phyloP scores from a whole-genome alignment of 1,140 invertebrate species.

The Heterodera carotae region DNA sequence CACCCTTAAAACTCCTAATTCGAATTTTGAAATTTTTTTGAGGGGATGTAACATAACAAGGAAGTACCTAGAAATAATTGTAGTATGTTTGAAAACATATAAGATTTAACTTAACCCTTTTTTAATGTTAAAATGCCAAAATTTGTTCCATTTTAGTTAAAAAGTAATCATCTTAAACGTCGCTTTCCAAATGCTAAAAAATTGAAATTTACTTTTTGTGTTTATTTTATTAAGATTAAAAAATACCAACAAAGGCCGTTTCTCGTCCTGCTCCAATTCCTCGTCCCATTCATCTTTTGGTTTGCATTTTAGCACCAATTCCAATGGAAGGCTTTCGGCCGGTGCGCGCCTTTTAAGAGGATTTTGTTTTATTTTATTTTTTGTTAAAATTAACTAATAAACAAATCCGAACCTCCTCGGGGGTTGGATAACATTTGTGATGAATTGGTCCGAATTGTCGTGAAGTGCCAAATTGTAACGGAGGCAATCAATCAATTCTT shows the following conservation, averaged over 20 bases:
- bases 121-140: no score
- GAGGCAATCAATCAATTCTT: conserved; percentile 29
- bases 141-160: no score
- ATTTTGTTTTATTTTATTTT: neutral
- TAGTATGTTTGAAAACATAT: no score
- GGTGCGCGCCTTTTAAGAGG: conserved; percentile 4
- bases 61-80: no score
- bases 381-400: neutral
- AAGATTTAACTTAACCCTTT: no score
- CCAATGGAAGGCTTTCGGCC: conserved; percentile 18
- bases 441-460: neutral
- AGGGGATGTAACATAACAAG: no score
- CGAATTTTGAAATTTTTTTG: no score
- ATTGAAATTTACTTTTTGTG: neutral
- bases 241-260: conserved; percentile 2
- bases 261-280: neutral
- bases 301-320: neutral
- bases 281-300: neutral
- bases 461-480: conserved; percentile 21
- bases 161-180: no score
- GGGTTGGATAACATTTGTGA: neutral
- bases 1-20: no score
- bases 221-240: no score
- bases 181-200: neutral
- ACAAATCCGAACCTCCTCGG: conserved; percentile 14